These are phyloP conservation scores for Oncopodura yosiiana DNA, from an alignment of 1,140 invertebrate species.

Conservation along the genomic window DNA sequence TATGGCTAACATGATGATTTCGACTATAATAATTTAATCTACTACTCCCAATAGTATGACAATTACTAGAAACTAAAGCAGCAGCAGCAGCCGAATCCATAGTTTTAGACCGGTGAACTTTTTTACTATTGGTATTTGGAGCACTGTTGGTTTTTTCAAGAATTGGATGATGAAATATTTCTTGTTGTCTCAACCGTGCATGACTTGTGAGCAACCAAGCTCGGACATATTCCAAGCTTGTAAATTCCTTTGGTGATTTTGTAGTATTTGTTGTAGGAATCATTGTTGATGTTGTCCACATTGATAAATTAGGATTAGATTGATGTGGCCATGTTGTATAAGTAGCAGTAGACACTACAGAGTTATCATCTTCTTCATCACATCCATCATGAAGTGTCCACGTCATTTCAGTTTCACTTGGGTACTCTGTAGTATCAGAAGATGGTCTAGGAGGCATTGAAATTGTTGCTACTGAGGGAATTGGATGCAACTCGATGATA, in stretches of 20 bases:
- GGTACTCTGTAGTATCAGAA: constrained; percentile 33
- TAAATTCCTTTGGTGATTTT: constrained; percentile 32
- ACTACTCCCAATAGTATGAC: no score
- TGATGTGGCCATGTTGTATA: constrained; percentile 26
- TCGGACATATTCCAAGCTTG: constrained; percentile 31
- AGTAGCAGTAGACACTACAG: constrained; percentile 26
- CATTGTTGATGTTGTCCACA: constrained; percentile 30
- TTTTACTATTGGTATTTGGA: constrained; percentile 4
- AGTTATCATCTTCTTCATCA: constrained; percentile 5
- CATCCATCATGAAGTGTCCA: constrained; percentile 17
- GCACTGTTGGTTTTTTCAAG: background rate
- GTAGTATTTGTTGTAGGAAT: constrained; percentile 4
- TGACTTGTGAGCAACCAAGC: constrained; percentile 33
- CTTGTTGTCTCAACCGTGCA: constrained; percentile 14
- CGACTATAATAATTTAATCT: no score
- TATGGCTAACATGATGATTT: background rate
- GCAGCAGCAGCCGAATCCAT: constrained; percentile 8
- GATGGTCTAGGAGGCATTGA: background rate
- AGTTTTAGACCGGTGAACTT: constrained; percentile 17
- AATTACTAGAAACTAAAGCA: background rate
- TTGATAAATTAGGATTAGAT: constrained; percentile 12
- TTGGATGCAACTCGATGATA: no score
- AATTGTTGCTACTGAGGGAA: background rate
- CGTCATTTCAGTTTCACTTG: constrained; percentile 33
- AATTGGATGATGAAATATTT: background rate